Percentiles rank a stretch among this genome's conserved stretches.
phyloP scores from a whole-genome alignment of 2,797 vertebrate genomes.

The Liasis olivaceus region DNA sequence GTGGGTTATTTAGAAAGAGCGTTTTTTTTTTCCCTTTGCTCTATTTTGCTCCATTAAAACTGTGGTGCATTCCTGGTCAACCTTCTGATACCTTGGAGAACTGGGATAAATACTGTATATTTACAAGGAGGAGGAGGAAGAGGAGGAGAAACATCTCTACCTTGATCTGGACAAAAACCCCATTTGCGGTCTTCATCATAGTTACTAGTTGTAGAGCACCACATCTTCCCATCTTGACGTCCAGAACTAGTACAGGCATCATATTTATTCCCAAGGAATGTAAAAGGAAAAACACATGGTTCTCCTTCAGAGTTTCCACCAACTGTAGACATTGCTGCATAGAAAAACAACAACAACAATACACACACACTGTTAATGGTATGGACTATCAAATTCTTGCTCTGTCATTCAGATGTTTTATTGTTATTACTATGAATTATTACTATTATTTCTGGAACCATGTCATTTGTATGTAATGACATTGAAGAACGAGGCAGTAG shows the following conservation, averaged over 20 bases:
- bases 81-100: not conserved
- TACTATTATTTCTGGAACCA: not conserved
- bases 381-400: not conserved
- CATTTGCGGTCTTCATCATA: constrained; percentile 97
- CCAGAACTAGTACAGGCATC: constrained; percentile 89
- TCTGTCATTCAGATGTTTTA: not conserved
- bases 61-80: not conserved
- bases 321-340: constrained; percentile 91
- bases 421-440: not conserved
- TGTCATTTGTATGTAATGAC: not conserved
- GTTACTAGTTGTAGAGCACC: constrained; percentile 87
- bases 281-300: constrained; percentile 94
- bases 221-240: constrained; percentile 91
- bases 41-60: not conserved
- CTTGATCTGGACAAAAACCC: constrained; percentile 98
- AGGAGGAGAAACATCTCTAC: constrained; percentile 61
- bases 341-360: rapidly evolving
- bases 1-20: not conserved
- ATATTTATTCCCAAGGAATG: constrained; percentile 88
- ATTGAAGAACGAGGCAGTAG: not conserved
- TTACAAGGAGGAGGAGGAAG: not conserved
- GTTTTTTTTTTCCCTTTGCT: not conserved
- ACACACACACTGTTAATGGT: no score
- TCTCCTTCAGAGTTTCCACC: constrained; percentile 93
- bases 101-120: not conserved